Conservation (phyloP, 2,113 vertebrate genomes). For the Riparia riparia region DNA sequence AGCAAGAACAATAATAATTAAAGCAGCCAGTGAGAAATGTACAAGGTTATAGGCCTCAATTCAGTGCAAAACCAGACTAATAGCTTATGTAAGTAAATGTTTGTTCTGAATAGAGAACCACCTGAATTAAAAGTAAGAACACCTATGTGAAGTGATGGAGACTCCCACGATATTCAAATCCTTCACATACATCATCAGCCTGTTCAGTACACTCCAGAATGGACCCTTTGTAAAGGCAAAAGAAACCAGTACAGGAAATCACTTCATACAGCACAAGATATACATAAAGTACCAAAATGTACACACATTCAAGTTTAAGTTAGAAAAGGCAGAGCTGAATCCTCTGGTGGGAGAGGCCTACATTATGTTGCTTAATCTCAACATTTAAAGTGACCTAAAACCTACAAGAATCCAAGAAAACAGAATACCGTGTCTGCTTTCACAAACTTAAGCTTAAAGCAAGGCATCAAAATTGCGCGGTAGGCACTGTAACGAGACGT, state of each 20-base stretch:
- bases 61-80: constrained; percentile 67
- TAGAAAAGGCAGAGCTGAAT: neutral
- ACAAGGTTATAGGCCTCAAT: constrained; percentile 53
- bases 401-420: constrained; percentile 39
- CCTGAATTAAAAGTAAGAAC: constrained; percentile 65
- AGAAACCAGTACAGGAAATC: constrained; percentile 43
- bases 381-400: constrained; percentile 63
- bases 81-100: constrained; percentile 61
- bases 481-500: constrained; percentile 15
- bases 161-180: neutral
- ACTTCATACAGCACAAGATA: constrained; percentile 60
- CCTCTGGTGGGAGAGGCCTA: constrained; percentile 45
- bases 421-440: constrained; percentile 34
- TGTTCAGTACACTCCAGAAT: neutral
- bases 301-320: constrained; percentile 42
- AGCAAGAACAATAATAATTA: constrained; percentile 42
- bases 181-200: neutral
- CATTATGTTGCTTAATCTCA: constrained; percentile 28
- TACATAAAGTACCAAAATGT: constrained; percentile 45
- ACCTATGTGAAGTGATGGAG: constrained; percentile 51
- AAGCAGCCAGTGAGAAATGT: constrained; percentile 55
- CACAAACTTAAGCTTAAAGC: constrained; percentile 31
- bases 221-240: constrained; percentile 37
- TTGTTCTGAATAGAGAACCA: constrained; percentile 60
- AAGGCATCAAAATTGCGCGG: constrained; percentile 26